phyloP scores from a whole-genome alignment of 2,113 vertebrate species.

The Symphodus melops region DNA sequence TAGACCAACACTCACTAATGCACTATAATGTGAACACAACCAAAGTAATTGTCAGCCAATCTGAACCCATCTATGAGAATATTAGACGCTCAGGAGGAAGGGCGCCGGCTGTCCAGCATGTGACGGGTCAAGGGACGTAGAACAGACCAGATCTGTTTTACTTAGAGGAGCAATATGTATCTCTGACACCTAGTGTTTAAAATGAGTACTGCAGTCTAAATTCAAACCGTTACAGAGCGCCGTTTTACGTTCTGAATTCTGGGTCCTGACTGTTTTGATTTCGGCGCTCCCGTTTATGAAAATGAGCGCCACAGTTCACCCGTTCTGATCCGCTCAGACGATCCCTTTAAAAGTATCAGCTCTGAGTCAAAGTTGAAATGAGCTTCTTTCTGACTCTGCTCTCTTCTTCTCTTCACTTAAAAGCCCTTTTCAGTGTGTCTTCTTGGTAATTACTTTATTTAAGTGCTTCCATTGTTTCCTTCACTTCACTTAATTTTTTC shows the following conservation, averaged over 20 bases:
- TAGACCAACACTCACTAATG: background rate
- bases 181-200: too few relatives aligned
- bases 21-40: background rate
- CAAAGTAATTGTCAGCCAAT: background rate
- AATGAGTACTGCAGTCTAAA: too few relatives aligned
- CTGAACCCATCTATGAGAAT: background rate
- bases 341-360: background rate
- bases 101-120: background rate
- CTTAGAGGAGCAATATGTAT: too few relatives aligned
- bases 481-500: background rate
- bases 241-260: too few relatives aligned
- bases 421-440: background rate
- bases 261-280: background rate
- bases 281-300: too few relatives aligned
- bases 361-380: background rate
- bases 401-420: background rate
- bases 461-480: background rate
- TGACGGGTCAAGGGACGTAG: background rate
- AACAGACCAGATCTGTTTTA: background rate
- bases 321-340: background rate
- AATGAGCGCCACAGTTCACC: background rate
- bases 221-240: too few relatives aligned
- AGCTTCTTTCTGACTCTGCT: background rate
- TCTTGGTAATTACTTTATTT: conserved; percentile 9
- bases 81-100: background rate